Evolutionary conservation across 1,140 invertebrate genomes (phyloP).

Genomic region (Caerostris extrusa): DNA sequence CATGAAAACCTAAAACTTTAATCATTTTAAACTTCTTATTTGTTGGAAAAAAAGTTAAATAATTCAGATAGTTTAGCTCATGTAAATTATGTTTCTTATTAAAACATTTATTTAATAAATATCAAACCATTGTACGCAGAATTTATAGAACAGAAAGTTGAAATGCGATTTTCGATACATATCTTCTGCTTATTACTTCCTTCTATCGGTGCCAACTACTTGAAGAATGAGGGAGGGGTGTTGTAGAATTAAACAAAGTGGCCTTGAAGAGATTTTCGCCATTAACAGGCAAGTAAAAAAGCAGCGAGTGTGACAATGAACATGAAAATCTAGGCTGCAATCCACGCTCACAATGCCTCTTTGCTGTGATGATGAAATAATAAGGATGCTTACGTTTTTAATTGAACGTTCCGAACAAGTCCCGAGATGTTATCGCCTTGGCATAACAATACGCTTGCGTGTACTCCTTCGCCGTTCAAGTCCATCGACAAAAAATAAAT

Average conservation of each 20-base stretch:
- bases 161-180: neutral
- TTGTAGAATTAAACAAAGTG: slow-evolving; percentile 26
- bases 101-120: neutral
- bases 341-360: slow-evolving; percentile 48
- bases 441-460: slow-evolving; percentile 75
- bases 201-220: neutral
- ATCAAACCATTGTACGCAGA: neutral
- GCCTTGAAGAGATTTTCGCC: slow-evolving; percentile 43
- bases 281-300: slow-evolving; percentile 51
- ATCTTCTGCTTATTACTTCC: neutral
- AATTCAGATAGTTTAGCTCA: no score
- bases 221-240: neutral
- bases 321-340: slow-evolving; percentile 66
- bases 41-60: no score
- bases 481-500: neutral
- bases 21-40: no score
- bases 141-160: neutral
- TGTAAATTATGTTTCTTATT: no score
- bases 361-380: slow-evolving; percentile 72
- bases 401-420: slow-evolving; percentile 73
- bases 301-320: slow-evolving; percentile 74
- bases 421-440: slow-evolving; percentile 61
- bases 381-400: slow-evolving; percentile 77
- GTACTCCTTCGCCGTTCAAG: slow-evolving; percentile 40
- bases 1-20: no score